Conservation (phyloP, 2,888 invertebrate genomes). For the Acleris holmiana region DNA sequence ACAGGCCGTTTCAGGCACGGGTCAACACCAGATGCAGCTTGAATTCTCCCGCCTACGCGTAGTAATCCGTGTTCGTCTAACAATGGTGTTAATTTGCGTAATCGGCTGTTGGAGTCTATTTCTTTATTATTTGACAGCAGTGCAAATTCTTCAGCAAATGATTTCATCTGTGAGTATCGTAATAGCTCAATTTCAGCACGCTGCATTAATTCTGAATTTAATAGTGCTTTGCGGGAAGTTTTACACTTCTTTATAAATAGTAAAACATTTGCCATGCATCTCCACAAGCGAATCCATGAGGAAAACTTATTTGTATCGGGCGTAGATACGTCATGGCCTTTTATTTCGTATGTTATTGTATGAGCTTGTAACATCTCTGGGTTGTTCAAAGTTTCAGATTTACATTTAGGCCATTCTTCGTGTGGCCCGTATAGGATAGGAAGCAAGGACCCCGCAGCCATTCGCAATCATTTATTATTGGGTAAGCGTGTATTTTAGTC, state of each 20-base stretch:
- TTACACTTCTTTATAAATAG: constrained; percentile 6
- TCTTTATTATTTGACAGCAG: not conserved
- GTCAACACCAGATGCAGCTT: not conserved
- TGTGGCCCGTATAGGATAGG: not conserved
- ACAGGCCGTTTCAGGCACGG: constrained; percentile 1
- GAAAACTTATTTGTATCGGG: not conserved
- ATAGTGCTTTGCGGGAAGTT: not conserved
- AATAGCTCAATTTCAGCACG: not conserved
- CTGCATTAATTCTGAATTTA: not conserved
- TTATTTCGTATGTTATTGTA: not conserved
- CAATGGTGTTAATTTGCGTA: constrained; percentile 8
- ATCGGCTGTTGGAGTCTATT: not conserved
- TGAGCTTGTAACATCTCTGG: not conserved
- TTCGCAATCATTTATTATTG: not conserved
- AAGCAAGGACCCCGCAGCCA: constrained; percentile 30
- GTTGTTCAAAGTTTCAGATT: not conserved
- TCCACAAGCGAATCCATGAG: not conserved
- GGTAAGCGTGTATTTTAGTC: constrained; percentile 10
- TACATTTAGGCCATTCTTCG: constrained; percentile 14
- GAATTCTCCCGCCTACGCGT: constrained; percentile 8
- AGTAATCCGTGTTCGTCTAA: constrained; percentile 6
- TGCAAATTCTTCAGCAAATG: not conserved
- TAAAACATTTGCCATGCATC: not conserved
- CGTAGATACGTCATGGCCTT: not conserved
- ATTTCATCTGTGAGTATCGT: not conserved